A percentile compares a stretch with the other conserved stretches of the same genome.
These are phyloP conservation scores for Caenorhabditis doughertyi DNA, from an alignment of 2,888 invertebrate genomes.

Conservation along the genomic window DNA sequence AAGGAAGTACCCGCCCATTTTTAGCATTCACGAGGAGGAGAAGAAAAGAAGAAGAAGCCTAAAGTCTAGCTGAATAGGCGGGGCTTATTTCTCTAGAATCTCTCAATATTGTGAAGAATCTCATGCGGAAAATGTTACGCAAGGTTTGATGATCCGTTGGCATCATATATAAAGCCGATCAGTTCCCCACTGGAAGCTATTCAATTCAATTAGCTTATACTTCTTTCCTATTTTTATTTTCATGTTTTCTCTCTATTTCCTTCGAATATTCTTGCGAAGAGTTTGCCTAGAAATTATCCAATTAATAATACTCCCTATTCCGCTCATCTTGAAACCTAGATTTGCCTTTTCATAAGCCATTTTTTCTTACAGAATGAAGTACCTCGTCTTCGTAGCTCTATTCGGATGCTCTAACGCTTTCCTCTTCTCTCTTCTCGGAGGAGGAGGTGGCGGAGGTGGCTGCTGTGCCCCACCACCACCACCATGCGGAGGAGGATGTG, in stretches of 20 bases:
- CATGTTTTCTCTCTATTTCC: neutral
- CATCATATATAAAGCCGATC: conserved; percentile 60
- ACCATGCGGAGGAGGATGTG: conserved; percentile 60
- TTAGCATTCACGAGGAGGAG: conserved; percentile 5
- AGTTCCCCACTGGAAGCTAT: too few species aligned
- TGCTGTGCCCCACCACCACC: conserved; percentile 57
- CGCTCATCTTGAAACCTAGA: too few species aligned
- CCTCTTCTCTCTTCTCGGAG: conserved; percentile 55
- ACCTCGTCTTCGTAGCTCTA: conserved; percentile 54
- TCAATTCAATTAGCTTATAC: conserved; percentile 16
- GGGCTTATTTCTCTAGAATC: neutral
- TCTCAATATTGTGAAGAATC: neutral
- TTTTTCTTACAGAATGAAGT: conserved; percentile 40
- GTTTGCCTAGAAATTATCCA: too few species aligned
- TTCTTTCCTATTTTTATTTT: too few species aligned
- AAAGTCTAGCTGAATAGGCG: conserved; percentile 15
- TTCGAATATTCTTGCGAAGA: neutral
- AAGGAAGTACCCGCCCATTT: conserved; percentile 22
- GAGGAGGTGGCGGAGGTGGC: conserved; percentile 60
- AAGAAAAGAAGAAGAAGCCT: neutral
- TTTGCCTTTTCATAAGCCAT: neutral
- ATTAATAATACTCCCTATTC: too few species aligned
- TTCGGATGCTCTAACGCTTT: conserved; percentile 65
- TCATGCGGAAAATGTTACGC: conserved; percentile 33
- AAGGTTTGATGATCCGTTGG: conserved; percentile 59